Base-by-base conservation (phyloP, 1,140 invertebrate genomes). In the Heliconius congener region DNA sequence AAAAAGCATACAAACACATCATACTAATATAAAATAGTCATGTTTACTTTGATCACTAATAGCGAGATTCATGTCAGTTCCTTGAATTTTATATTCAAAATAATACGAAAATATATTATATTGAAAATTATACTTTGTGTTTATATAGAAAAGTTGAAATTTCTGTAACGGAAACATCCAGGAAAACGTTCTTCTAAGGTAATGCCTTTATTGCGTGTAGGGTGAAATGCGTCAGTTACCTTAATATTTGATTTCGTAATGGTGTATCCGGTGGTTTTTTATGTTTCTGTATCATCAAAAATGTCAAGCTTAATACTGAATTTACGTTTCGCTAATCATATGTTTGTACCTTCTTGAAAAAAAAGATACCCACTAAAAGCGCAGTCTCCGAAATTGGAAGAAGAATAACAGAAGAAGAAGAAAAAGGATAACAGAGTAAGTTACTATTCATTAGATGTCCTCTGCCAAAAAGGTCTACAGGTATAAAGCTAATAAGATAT, bases 181-280 rank as follows among this genome's bases (percentile, higher is more conserved):
- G 13, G 30, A 66, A 66, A 30, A 66, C 13, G 5, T 66, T 18
- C 27, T 66, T 6, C 11, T 39, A 42, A 75, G 55, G 74, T 75
- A 75, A 75, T 75, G 74, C 39, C 39, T 75, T 23, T 60, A 57
- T 75, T 75, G 55, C 74, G 74, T 75, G 74, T 66, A 23, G 55
- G 39, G 74, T 13, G 55, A 75, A 75, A 75, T 75, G 30, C 55
- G 74, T 66, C 46, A 16, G 74, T 60, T 60, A 37, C 60, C 19
- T 66, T 75, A 75, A 75, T 75, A 66, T 75, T 75, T 75, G 55
- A 75, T 75, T 75, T 23, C n/a, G 55, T 75, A 39, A 72, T 72
- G 71, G 71, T 37, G 6, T 72, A 39, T 37, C 19, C 71, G 39
- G 4, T 37, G 30, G 71, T 72, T 72, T 72, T 71, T 72, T 72